Evolutionary conservation across 2,113 vertebrate species (phyloP).

Genomic region (Phainopepla nitens): DNA sequence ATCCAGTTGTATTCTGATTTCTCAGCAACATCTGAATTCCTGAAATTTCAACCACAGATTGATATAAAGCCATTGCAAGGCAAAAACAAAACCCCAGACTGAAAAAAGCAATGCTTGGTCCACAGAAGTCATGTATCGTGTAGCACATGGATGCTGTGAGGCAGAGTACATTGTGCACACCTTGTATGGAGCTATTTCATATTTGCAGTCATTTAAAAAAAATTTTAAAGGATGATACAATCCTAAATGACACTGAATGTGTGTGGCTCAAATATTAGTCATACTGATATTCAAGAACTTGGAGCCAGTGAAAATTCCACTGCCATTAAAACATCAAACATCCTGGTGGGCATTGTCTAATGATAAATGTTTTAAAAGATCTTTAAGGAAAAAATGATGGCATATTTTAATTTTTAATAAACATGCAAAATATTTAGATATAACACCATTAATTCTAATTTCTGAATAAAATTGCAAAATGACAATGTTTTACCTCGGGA

Average conservation of each 20-base stretch:
- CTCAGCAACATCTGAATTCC: not conserved
- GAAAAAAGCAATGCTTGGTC: not conserved
- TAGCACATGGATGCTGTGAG: not conserved
- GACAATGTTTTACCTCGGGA: not conserved
- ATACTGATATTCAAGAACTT: not conserved
- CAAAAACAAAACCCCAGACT: not conserved
- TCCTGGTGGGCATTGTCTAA: not conserved
- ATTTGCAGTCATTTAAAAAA: not conserved
- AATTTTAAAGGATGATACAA: not conserved
- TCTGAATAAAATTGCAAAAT: not conserved
- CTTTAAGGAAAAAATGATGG: not conserved
- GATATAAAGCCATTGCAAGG: not conserved
- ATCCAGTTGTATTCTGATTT: not conserved
- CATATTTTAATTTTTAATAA: not conserved
- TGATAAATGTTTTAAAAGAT: not conserved
- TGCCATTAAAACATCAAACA: not conserved
- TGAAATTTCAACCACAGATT: not conserved
- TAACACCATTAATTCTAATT: not conserved
- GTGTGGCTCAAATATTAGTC: not conserved
- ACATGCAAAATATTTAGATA: not conserved
- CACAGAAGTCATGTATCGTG: not conserved
- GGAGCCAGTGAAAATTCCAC: not conserved
- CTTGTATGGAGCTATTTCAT: not conserved
- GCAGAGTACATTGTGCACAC: not conserved
- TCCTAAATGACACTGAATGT: not conserved